phyloP scores from a whole-genome alignment of 2,113 vertebrate species.

The Electrona antarctica region DNA sequence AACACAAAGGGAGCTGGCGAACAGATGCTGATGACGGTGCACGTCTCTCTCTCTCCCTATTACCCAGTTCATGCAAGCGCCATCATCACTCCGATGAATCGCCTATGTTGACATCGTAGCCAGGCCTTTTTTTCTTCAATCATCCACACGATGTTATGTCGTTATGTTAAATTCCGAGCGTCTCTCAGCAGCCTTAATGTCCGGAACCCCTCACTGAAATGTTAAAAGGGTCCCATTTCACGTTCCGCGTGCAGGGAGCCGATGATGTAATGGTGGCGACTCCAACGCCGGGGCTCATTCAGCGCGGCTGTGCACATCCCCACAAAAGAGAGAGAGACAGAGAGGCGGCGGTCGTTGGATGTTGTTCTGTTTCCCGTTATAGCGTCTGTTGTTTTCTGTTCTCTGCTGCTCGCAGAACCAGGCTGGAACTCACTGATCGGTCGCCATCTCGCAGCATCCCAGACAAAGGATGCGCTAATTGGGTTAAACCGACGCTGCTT shows the following conservation, averaged over 20 bases:
- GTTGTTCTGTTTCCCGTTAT: conserved; percentile 4
- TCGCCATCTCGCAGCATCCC: conserved; percentile 14
- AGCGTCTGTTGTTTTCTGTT: conserved; percentile 24
- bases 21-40: conserved; percentile 74
- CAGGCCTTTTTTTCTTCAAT: conserved; percentile 7
- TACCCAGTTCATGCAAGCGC: conserved; percentile 57
- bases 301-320: conserved; percentile 47
- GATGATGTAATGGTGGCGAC: conserved; percentile 77
- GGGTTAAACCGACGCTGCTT: conserved; percentile 33
- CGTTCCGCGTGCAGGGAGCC: conserved; percentile 33
- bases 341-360: conserved; percentile 9
- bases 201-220: conserved; percentile 22
- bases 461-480: conserved; percentile 56
- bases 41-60: conserved; percentile 58
- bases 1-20: conserved; percentile 74
- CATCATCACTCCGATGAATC: conserved; percentile 38
- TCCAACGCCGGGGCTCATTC: conserved; percentile 47
- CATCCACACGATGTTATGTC: conserved; percentile 27
- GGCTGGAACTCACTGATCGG: conserved; percentile 11
- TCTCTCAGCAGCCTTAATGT: conserved; percentile 12
- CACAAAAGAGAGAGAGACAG: conserved; percentile 23
- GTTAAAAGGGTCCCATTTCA: conserved; percentile 31
- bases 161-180: conserved; percentile 7
- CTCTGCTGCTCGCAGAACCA: neutral
- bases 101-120: conserved; percentile 19